Conservation (phyloP, 2,888 invertebrate genomes). For the Temnothorax ravouxi region DNA sequence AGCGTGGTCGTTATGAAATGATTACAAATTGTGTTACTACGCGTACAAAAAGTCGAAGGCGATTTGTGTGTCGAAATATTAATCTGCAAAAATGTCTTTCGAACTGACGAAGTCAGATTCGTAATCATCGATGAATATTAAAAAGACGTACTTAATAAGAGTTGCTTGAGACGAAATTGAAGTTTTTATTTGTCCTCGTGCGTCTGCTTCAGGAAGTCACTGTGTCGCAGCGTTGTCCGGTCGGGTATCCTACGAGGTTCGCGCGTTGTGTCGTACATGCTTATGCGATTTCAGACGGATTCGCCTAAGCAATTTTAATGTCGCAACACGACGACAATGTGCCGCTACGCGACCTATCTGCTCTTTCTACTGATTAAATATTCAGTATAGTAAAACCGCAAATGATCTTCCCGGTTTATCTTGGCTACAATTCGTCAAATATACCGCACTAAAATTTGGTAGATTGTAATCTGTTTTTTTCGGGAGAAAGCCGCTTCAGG, state of each 20-base stretch:
- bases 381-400: conserved; percentile 58
- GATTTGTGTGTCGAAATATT: neutral
- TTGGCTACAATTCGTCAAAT: neutral
- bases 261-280: conserved; percentile 66
- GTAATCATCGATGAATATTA: conserved; percentile 67
- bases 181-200: conserved; percentile 53
- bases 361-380: conserved; percentile 73
- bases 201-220: conserved; percentile 59
- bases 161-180: conserved; percentile 10
- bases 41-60: neutral
- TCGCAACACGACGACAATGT: conserved; percentile 65
- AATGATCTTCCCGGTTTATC: conserved; percentile 61
- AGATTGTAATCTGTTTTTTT: neutral
- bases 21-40: neutral
- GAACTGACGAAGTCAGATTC: conserved; percentile 37
- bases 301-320: conserved; percentile 72
- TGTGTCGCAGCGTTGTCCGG: conserved; percentile 58
- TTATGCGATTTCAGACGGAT: conserved; percentile 42
- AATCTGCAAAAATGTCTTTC: conserved; percentile 47
- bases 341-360: conserved; percentile 62
- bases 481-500: neutral
- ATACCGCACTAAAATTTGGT: neutral
- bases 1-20: neutral
- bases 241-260: conserved; percentile 62
- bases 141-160: conserved; percentile 39